Evolutionary conservation across 2,113 vertebrate species (phyloP).

Genomic region (Oryzias javanicus): DNA sequence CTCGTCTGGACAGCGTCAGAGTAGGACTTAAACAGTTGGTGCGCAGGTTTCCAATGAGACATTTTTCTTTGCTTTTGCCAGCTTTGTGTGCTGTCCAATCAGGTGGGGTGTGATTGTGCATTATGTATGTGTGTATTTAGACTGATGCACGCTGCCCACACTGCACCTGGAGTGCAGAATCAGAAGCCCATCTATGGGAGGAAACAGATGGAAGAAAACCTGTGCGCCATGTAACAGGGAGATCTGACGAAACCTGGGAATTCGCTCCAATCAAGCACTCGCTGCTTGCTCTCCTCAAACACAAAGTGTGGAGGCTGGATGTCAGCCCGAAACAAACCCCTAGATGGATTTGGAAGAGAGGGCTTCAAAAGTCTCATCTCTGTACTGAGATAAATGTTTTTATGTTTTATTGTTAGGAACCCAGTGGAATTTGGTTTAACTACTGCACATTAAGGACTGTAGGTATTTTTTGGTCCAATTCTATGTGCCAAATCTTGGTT

Average conservation of each 20-base stretch:
- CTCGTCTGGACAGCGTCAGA: background rate
- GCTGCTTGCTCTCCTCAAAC: slow-evolving; percentile 28
- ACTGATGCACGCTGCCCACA: slow-evolving; percentile 49
- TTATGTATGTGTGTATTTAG: slow-evolving; percentile 37
- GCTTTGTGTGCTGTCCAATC: slow-evolving; percentile 19
- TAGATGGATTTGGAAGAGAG: slow-evolving; percentile 17
- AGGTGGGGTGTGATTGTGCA: slow-evolving; percentile 24
- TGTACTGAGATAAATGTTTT: slow-evolving; percentile 29
- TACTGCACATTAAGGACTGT: slow-evolving; percentile 6
- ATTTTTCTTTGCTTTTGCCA: slow-evolving; percentile 5
- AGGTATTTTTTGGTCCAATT: background rate
- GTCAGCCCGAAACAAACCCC: background rate
- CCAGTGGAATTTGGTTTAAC: slow-evolving; percentile 12
- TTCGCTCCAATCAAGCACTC: slow-evolving; percentile 48
- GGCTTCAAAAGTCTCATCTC: background rate
- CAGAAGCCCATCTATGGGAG: slow-evolving; percentile 51
- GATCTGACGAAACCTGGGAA: slow-evolving; percentile 49
- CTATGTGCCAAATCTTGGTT: slow-evolving; percentile 32
- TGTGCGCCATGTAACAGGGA: slow-evolving; percentile 25
- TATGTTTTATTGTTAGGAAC: slow-evolving; percentile 9
- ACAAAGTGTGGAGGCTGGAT: slow-evolving; percentile 27
- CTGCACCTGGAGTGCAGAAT: slow-evolving; percentile 57
- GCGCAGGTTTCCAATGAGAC: background rate
- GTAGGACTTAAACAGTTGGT: slow-evolving; percentile 15
- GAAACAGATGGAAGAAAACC: slow-evolving; percentile 61